Evolutionary conservation across 2,113 vertebrate genomes (phyloP).

Genomic region (Malaclemys terrapin): DNA sequence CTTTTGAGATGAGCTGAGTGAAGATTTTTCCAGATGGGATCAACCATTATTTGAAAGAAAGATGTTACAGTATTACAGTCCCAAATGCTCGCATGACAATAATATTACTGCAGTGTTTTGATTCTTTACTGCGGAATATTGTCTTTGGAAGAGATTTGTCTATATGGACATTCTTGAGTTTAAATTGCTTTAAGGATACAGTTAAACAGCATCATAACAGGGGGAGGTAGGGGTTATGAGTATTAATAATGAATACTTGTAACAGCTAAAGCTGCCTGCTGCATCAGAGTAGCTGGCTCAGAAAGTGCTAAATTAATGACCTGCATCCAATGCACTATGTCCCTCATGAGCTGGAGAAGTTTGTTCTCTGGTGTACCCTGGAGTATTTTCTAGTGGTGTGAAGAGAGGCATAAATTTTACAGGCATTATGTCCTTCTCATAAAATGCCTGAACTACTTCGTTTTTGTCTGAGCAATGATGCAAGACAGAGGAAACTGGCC

Average conservation of each 20-base stretch:
- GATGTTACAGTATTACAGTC: neutral
- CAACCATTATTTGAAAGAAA: neutral
- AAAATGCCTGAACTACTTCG: conserved; percentile 62
- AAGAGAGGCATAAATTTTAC: conserved; percentile 69
- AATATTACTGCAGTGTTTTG: neutral
- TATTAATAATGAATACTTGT: neutral
- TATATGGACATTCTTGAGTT: neutral
- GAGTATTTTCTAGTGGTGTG: conserved; percentile 24
- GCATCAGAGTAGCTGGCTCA: conserved; percentile 37
- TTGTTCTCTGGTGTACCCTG: conserved; percentile 31
- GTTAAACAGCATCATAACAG: neutral
- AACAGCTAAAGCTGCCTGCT: conserved; percentile 19
- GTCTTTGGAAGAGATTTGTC: neutral
- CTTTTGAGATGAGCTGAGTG: neutral
- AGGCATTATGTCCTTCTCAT: conserved; percentile 49
- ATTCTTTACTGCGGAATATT: neutral
- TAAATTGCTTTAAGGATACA: conserved; percentile 10
- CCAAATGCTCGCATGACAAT: neutral
- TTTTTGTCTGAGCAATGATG: conserved; percentile 71
- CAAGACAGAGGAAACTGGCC: conserved; percentile 29
- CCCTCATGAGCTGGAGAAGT: conserved; percentile 47
- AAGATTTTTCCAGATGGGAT: neutral
- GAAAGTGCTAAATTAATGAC: conserved; percentile 68
- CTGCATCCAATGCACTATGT: conserved; percentile 20
- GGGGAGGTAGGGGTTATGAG: neutral